Percentiles rank a stretch among this genome's conserved stretches.
Conservation (phyloP, 2,888 invertebrate genomes). For the Lasioglossum pauxillum region DNA sequence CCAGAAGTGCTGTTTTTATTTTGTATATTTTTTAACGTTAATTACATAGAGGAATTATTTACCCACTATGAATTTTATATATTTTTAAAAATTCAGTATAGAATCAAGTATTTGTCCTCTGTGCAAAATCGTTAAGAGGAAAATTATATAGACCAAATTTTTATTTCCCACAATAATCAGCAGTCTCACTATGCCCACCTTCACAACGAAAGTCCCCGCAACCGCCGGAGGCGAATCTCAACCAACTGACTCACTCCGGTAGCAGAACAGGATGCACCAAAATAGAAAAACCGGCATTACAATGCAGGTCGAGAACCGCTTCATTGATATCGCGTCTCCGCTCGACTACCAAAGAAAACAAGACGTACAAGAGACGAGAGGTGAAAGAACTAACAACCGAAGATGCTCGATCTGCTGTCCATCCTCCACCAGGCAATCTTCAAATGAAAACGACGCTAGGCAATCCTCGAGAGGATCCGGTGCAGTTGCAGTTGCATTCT, state of each 20-base stretch:
- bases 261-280: neutral
- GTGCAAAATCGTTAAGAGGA: neutral
- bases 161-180: neutral
- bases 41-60: no score
- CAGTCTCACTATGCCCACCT: neutral
- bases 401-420: slow-evolving; percentile 75
- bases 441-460: slow-evolving; percentile 79
- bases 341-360: neutral
- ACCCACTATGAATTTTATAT: no score
- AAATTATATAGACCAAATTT: neutral
- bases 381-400: slow-evolving; percentile 27
- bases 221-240: neutral
- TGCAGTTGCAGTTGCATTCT: neutral
- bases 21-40: no score
- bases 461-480: slow-evolving; percentile 73
- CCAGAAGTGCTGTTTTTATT: no score
- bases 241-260: neutral
- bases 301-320: slow-evolving; percentile 10
- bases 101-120: no score
- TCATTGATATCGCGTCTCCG: neutral
- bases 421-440: slow-evolving; percentile 75
- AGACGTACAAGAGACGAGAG: neutral
- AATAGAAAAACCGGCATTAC: slow-evolving; percentile 1
- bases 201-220: neutral
- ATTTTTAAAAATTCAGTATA: no score